phyloP scores from a whole-genome alignment of 1,140 invertebrate species.

The Agrypnia vestita region DNA sequence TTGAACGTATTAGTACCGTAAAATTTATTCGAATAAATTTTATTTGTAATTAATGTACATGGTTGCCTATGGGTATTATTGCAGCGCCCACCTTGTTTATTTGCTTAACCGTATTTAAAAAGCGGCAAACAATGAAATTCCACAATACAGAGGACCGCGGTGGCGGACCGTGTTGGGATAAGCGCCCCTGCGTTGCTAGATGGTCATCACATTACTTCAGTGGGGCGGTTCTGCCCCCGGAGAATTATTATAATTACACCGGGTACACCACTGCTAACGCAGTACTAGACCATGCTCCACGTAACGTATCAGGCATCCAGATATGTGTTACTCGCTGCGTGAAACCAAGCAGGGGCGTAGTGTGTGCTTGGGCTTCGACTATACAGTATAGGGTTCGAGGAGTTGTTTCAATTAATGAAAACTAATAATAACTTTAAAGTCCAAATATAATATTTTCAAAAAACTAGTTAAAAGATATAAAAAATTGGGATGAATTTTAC shows the following conservation, averaged over 20 bases:
- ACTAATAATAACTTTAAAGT: too few relatives aligned
- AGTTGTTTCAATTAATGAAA: slow-evolving; percentile 11
- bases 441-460: too few relatives aligned
- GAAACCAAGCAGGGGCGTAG: not conserved
- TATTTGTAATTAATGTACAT: too few relatives aligned
- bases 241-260: slow-evolving; percentile 40
- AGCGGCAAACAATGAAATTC: not conserved
- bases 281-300: slow-evolving; percentile 5
- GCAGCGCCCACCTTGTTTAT: too few relatives aligned
- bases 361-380: not conserved
- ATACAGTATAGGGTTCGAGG: too few relatives aligned
- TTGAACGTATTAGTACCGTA: too few relatives aligned
- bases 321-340: too few relatives aligned
- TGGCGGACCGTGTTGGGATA: slow-evolving; percentile 15
- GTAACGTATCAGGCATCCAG: slow-evolving; percentile 22
- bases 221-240: slow-evolving; percentile 2
- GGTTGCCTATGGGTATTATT: too few relatives aligned
- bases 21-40: too few relatives aligned
- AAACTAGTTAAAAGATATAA: too few relatives aligned
- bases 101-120: too few relatives aligned
- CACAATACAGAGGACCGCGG: not conserved
- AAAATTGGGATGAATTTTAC: too few relatives aligned
- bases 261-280: slow-evolving; percentile 28
- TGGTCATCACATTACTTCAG: slow-evolving; percentile 26
- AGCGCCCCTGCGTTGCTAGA: slow-evolving; percentile 4